A percentile compares a stretch with the other conserved stretches of the same genome.
These are phyloP conservation scores for Calliphora vicina DNA, from an alignment of 1,140 invertebrate species.

Conservation along the genomic window DNA sequence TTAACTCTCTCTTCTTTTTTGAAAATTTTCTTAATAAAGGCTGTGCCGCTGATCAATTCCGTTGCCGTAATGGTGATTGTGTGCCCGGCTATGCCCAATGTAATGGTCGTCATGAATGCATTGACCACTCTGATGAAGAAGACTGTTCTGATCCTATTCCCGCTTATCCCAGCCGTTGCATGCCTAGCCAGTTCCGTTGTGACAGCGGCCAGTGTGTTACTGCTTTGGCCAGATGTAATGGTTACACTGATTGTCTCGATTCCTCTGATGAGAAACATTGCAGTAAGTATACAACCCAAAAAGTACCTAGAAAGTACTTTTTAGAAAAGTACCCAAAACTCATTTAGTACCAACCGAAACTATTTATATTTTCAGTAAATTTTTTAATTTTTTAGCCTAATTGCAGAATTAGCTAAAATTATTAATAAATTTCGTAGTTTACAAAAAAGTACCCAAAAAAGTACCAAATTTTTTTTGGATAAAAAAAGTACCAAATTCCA, in stretches of 20 bases:
- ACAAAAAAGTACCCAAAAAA: no score
- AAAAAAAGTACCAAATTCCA: no score
- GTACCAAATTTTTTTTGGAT: no score
- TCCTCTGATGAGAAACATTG: constrained; percentile 77
- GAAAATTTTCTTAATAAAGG: constrained; percentile 48
- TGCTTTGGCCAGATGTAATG: constrained; percentile 69
- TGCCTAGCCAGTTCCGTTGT: constrained; percentile 65
- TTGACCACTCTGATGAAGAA: constrained; percentile 79
- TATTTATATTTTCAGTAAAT: no score
- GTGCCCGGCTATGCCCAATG: constrained; percentile 72
- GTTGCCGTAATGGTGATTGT: constrained; percentile 73
- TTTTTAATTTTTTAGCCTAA: no score
- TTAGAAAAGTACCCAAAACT: not conserved
- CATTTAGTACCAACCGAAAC: not conserved
- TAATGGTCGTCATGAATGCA: constrained; percentile 75
- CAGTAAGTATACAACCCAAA: constrained; percentile 65
- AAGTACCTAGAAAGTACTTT: not conserved
- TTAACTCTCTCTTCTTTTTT: not conserved
- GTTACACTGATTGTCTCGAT: constrained; percentile 73
- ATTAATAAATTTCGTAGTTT: no score
- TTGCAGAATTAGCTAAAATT: no score
- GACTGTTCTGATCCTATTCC: constrained; percentile 56
- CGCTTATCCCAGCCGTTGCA: constrained; percentile 56
- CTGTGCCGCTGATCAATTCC: constrained; percentile 64
- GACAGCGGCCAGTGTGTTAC: constrained; percentile 66